These are phyloP conservation scores for Ascaphus truei DNA, from an alignment of 2,113 vertebrate species.

Conservation along the genomic window DNA sequence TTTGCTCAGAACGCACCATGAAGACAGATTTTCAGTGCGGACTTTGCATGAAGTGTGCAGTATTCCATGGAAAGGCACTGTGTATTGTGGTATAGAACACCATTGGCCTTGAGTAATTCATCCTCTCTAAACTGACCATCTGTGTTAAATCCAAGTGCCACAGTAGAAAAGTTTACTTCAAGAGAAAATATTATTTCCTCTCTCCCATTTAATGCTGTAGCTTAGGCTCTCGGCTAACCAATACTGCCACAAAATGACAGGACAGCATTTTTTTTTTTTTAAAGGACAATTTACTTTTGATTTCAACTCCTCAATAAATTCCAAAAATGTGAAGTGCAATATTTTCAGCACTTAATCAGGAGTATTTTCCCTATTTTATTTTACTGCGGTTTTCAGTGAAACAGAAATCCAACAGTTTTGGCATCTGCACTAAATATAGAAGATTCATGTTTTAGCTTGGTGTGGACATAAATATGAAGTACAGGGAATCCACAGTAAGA, in stretches of 20 bases:
- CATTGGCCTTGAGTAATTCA: neutral
- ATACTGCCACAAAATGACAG: neutral
- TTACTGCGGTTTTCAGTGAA: neutral
- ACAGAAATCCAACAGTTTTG: neutral
- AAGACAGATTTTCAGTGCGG: neutral
- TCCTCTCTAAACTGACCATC: neutral
- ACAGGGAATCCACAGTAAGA: no score
- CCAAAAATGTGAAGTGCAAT: neutral
- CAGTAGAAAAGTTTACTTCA: no score
- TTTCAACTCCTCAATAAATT: neutral
- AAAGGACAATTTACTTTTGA: neutral
- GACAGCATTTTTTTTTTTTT: no score
- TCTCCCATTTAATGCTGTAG: neutral
- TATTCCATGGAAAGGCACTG: neutral
- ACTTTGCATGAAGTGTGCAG: neutral
- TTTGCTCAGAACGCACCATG: neutral
- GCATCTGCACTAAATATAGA: neutral
- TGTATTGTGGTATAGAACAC: neutral
- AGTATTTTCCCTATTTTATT: neutral
- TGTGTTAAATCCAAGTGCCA: neutral
- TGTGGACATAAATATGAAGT: neutral
- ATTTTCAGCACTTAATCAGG: neutral
- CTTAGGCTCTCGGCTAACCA: neutral
- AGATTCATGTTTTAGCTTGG: neutral
- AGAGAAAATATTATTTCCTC: neutral